Percentiles rank a stretch among this genome's conserved stretches.
These are phyloP conservation scores for Drosophila anomelani DNA, from an alignment of 2,888 invertebrate species.

Conservation along the genomic window DNA sequence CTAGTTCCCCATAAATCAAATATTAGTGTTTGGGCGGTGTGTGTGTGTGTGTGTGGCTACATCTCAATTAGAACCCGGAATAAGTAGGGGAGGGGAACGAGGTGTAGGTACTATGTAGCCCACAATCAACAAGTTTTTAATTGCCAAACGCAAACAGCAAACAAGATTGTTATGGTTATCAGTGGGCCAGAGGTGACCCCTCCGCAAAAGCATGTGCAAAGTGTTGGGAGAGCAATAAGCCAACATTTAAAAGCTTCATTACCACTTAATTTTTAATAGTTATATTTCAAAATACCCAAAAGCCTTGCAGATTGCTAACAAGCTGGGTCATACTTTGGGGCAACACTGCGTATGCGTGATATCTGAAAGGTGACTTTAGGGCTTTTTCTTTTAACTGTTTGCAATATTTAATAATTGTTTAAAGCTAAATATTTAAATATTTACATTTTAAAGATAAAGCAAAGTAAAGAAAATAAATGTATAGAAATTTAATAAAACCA, in stretches of 20 bases:
- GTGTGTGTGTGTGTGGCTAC: conserved; percentile 29
- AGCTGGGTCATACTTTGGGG: background rate
- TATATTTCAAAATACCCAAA: background rate
- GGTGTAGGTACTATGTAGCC: conserved; percentile 32
- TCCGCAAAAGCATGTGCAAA: conserved; percentile 1
- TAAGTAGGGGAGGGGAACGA: background rate
- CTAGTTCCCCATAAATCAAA: conserved; percentile 60
- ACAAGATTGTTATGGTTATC: conserved; percentile 60
- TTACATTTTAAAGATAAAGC: background rate
- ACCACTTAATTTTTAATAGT: conserved; percentile 2
- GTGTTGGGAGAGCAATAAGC: background rate
- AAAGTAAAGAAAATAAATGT: too few relatives aligned
- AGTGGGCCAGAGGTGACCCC: conserved; percentile 40
- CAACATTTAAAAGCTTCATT: conserved; percentile 6
- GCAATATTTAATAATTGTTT: background rate
- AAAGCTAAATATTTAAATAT: background rate
- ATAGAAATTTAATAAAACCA: background rate
- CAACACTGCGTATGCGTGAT: conserved; percentile 10
- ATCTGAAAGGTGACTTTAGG: background rate
- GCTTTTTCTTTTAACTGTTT: too few relatives aligned
- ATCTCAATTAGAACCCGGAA: conserved; percentile 23
- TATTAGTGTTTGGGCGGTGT: conserved; percentile 31
- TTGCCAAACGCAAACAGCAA: conserved; percentile 52
- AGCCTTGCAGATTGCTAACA: background rate
- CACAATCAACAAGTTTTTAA: conserved; percentile 77